Evolutionary conservation across 2,113 vertebrate species (phyloP).

Genomic region (Gobius niger): DNA sequence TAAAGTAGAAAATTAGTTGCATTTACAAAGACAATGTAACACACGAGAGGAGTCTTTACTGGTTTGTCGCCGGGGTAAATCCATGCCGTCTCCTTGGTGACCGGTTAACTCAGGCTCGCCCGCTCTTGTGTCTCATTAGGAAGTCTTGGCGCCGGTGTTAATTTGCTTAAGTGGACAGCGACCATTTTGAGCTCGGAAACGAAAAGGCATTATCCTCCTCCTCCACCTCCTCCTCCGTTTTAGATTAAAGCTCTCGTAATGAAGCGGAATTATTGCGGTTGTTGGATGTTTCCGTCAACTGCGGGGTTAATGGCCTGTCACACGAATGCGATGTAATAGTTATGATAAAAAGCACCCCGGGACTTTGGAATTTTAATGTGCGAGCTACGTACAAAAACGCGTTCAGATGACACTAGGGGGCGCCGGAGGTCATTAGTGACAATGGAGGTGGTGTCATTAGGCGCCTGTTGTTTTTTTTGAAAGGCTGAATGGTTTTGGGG

Average conservation of each 20-base stretch:
- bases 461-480: not conserved
- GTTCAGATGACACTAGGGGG: constrained; percentile 6
- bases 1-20: not conserved
- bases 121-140: not conserved
- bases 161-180: not conserved
- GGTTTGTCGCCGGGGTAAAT: not conserved
- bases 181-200: not conserved
- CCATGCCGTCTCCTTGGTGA: not conserved
- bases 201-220: not conserved
- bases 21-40: not conserved
- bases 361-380: constrained; percentile 28
- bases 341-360: constrained; percentile 31
- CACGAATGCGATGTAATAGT: constrained; percentile 28
- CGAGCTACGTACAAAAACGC: not conserved
- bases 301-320: constrained; percentile 47
- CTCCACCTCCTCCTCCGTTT: constrained; percentile 23
- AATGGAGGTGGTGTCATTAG: constrained; percentile 14
- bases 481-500: not conserved
- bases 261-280: constrained; percentile 45
- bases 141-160: not conserved
- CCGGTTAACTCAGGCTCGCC: not conserved
- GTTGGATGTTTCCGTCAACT: constrained; percentile 35
- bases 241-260: constrained; percentile 35
- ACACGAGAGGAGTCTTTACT: not conserved
- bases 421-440: constrained; percentile 7